phyloP scores from a whole-genome alignment of 2,888 invertebrate species.

The Stenotaenia linearis region DNA sequence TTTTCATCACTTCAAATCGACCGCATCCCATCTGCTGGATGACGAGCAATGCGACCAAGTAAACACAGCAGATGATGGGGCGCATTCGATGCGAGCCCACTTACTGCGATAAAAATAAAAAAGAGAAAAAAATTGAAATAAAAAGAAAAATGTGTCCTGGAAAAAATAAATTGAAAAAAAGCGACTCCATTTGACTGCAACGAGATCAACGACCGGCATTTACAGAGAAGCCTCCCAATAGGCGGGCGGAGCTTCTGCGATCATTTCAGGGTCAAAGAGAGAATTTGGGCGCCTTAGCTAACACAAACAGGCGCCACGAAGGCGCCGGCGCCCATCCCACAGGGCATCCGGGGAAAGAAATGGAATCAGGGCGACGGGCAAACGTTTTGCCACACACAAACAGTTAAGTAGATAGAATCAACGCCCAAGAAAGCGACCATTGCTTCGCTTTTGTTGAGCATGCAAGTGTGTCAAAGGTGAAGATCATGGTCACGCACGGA shows the following conservation, averaged over 20 bases:
- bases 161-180: neutral
- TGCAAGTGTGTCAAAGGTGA: conserved; percentile 5
- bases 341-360: neutral
- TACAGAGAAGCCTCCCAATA: neutral
- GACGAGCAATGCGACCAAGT: neutral
- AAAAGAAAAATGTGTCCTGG: neutral
- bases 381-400: neutral
- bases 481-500: neutral
- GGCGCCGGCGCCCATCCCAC: conserved; percentile 1
- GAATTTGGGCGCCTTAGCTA: neutral
- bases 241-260: conserved; percentile 9
- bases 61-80: neutral
- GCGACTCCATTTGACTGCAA: neutral
- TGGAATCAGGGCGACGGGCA: neutral
- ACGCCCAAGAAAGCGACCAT: neutral
- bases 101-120: neutral
- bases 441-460: conserved; percentile 1
- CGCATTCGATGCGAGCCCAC: conserved; percentile 19
- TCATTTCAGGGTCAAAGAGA: conserved; percentile 5
- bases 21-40: neutral
- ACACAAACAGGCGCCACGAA: neutral
- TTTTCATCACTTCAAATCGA: conserved; percentile 6
- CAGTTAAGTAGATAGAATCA: neutral
- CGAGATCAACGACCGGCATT: neutral
- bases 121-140: neutral